Percentiles rank a stretch among this genome's conserved stretches.
Conservation (phyloP, 2,888 invertebrate genomes). For the Zelleria hepariella region DNA sequence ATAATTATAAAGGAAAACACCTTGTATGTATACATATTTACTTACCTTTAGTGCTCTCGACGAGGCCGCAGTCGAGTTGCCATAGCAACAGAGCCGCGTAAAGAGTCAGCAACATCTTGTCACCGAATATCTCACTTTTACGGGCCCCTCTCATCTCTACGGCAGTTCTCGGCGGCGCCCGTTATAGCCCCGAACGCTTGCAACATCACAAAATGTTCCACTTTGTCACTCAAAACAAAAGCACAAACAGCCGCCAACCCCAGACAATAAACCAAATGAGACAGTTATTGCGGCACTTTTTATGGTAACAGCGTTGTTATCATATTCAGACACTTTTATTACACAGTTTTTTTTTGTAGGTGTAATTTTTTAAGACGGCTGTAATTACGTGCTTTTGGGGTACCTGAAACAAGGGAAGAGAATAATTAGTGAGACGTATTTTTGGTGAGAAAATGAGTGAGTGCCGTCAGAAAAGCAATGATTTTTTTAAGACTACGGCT, state of each 20-base stretch:
- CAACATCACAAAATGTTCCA: slow-evolving; percentile 47
- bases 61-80: slow-evolving; percentile 53
- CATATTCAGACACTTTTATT: background rate
- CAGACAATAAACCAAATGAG: slow-evolving; percentile 27
- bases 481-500: slow-evolving; percentile 27
- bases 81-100: slow-evolving; percentile 55
- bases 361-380: background rate
- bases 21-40: background rate
- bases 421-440: slow-evolving; percentile 9
- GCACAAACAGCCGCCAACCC: background rate
- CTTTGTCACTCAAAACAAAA: slow-evolving; percentile 8
- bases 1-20: no score
- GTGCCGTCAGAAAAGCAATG: slow-evolving; percentile 23
- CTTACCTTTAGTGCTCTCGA: slow-evolving; percentile 63
- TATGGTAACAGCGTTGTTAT: slow-evolving; percentile 5
- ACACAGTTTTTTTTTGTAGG: slow-evolving; percentile 10
- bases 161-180: slow-evolving; percentile 45
- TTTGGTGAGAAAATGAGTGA: background rate
- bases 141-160: slow-evolving; percentile 49
- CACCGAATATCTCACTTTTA: slow-evolving; percentile 44
- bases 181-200: slow-evolving; percentile 37
- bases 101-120: slow-evolving; percentile 57
- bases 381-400: slow-evolving; percentile 13
- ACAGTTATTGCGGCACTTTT: slow-evolving; percentile 25
- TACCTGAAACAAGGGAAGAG: slow-evolving; percentile 33